Evolutionary conservation across 2,888 invertebrate species (phyloP).

Genomic region (Ophion costatus): DNA sequence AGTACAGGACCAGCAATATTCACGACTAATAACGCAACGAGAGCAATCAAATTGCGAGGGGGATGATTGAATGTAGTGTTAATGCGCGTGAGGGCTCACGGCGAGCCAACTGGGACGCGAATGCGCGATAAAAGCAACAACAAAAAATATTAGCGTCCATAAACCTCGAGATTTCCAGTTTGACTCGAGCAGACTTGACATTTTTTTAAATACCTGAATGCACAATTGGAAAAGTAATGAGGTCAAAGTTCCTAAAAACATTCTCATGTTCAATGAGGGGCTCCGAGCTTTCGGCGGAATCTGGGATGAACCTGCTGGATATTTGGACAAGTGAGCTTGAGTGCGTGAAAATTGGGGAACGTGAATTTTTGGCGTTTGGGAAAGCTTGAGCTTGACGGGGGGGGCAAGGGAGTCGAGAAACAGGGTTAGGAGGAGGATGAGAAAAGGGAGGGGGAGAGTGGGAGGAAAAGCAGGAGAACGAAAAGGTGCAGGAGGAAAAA

Average conservation of each 20-base stretch:
- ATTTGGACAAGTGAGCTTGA: neutral
- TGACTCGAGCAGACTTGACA: neutral
- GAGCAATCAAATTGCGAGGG: neutral
- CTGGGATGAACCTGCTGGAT: neutral
- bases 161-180: neutral
- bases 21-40: neutral
- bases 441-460: neutral
- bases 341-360: neutral
- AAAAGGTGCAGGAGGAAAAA: neutral
- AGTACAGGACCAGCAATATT: neutral
- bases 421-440: neutral
- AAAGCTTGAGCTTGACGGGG: too few species aligned
- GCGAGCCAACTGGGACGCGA: neutral
- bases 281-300: neutral
- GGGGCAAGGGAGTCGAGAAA: too few species aligned
- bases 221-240: neutral
- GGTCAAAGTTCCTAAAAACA: neutral
- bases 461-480: neutral
- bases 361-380: neutral
- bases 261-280: neutral
- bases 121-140: neutral
- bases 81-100: neutral
- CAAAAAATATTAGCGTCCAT: neutral
- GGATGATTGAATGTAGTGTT: neutral
- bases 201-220: neutral